Base-by-base conservation (phyloP, 2,113 vertebrate species). In the Grus americana region DNA sequence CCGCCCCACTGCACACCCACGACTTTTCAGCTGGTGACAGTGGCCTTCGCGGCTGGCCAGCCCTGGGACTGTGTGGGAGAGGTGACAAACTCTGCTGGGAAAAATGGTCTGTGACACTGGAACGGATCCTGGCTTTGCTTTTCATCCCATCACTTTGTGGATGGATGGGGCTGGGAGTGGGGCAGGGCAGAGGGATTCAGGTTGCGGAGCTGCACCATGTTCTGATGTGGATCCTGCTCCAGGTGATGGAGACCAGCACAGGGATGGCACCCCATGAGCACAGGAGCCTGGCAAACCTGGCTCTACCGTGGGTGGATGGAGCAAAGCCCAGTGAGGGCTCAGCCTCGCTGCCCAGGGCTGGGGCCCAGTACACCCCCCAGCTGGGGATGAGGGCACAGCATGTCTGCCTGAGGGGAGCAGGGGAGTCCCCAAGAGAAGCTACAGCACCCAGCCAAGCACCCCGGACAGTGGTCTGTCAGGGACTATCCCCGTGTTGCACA, bases 151-250 rank as follows among this genome's bases (percentile, higher is more conserved):
- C 76, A 14, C 7, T 12, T 29, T 17, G 5, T 9, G 0, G 70
- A 12, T 22, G 89, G 34, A 75, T 29, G 40, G n/a, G 58, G 58
- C 22, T 38, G 44, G 34, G 44, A 55, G 9, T 1, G 6, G 23
- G n/a, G 49, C 78, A 62, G 30, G n/a, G 14, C 11, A 10, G 44
- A 16, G 30, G 50, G 21, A 11, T 3, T 38, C 8, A 7, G 23
- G 18, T 21, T 44, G 83, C n/a, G 30, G 74, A 23, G 46, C 65
- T 44, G 20, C 3, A 0, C 22, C 8, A 0, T 19, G 27, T 58
- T 36, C n/a, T 4, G 1, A 0, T 10, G 36, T 23, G 24, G 18
- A 36, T 66, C 58, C 22, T 0, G 1, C 42, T 54, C 24, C 2
- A 15, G 19, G 27, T 34, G 38, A 58, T 4, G 4, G 15, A 23